These are phyloP conservation scores for Phengaris arion DNA, from an alignment of 2,888 invertebrate genomes.

Conservation along the genomic window DNA sequence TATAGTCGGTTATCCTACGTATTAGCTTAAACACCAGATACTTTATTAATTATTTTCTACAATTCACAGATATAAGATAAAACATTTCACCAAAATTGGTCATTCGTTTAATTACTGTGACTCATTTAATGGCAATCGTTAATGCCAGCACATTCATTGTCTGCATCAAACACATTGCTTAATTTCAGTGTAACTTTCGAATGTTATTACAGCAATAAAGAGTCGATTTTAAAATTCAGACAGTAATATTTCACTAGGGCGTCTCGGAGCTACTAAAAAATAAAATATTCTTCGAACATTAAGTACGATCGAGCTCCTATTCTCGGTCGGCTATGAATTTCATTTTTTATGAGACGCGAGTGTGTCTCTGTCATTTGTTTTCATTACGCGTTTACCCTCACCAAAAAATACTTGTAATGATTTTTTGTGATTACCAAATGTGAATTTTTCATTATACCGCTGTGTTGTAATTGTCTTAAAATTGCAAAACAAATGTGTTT, in stretches of 20 bases:
- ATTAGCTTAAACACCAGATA: no score
- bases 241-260: slow-evolving; percentile 22
- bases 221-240: slow-evolving; percentile 22
- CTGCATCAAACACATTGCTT: background rate
- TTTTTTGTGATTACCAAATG: slow-evolving; percentile 30
- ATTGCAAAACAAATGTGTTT: background rate
- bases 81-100: no score
- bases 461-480: slow-evolving; percentile 9
- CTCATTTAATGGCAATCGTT: background rate
- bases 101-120: no score
- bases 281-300: slow-evolving; percentile 53
- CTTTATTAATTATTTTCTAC: no score
- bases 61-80: background rate
- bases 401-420: slow-evolving; percentile 41
- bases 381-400: slow-evolving; percentile 63
- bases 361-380: slow-evolving; percentile 71
- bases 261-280: slow-evolving; percentile 47
- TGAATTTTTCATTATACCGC: slow-evolving; percentile 21
- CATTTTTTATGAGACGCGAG: slow-evolving; percentile 70
- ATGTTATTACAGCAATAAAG: slow-evolving; percentile 18
- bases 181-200: slow-evolving; percentile 7
- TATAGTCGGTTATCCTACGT: no score
- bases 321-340: slow-evolving; percentile 64
- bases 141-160: background rate
- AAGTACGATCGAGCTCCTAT: slow-evolving; percentile 60